phyloP scores from a whole-genome alignment of 2,888 invertebrate species.

The Acleris sparsana region DNA sequence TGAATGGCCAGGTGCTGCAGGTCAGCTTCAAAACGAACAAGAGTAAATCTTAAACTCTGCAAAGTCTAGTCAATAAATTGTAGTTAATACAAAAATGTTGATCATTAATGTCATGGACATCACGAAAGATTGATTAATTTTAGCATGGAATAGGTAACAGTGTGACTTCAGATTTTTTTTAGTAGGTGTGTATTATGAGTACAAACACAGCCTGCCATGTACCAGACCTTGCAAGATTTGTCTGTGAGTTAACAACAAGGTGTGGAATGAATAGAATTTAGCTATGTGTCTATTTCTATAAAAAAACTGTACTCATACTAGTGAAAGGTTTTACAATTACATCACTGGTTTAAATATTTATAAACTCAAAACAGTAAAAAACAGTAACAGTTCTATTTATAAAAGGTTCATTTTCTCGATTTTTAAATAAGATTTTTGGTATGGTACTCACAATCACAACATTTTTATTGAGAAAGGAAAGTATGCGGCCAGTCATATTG shows the following conservation, averaged over 20 bases:
- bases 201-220: constrained; percentile 19
- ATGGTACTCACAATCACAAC: constrained; percentile 7
- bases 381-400: constrained; percentile 26
- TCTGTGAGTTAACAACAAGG: constrained; percentile 14
- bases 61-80: constrained; percentile 82
- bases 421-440: constrained; percentile 18
- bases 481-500: constrained; percentile 9
- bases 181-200: constrained; percentile 50
- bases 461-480: constrained; percentile 5
- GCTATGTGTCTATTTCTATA: constrained; percentile 14
- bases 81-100: constrained; percentile 82
- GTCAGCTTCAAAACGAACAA: constrained; percentile 98
- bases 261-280: constrained; percentile 18
- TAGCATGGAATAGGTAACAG: constrained; percentile 61
- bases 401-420: constrained; percentile 10
- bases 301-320: constrained; percentile 11
- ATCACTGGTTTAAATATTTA: constrained; percentile 13
- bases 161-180: constrained; percentile 57
- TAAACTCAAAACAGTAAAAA: constrained; percentile 15
- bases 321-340: constrained; percentile 17
- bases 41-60: constrained; percentile 86
- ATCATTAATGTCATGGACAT: constrained; percentile 80
- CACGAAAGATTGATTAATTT: constrained; percentile 54
- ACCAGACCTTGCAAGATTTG: constrained; percentile 10
- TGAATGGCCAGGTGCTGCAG: constrained; percentile 97